A percentile compares a stretch with the other conserved stretches of the same genome.
Conservation (phyloP, 2,888 invertebrate genomes). For the Chromoteleia sp. region DNA sequence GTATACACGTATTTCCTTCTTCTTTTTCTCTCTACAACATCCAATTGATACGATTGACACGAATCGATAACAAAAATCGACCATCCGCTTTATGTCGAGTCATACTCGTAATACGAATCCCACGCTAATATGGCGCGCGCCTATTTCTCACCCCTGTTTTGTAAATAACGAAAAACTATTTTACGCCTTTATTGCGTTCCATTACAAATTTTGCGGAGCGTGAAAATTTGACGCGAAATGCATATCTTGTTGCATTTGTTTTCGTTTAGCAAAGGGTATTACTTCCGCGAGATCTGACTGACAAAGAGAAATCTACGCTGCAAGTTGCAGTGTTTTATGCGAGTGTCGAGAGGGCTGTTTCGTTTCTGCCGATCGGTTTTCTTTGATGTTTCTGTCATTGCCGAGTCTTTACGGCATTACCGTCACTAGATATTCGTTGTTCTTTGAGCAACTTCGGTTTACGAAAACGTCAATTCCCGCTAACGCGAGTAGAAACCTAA, state of each 20-base stretch:
- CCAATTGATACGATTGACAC: too few relatives aligned
- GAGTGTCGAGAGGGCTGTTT: constrained; percentile 66
- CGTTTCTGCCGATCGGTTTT: constrained; percentile 64
- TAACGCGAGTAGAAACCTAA: constrained; percentile 35
- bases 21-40: too few relatives aligned
- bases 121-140: too few relatives aligned
- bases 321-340: constrained; percentile 50
- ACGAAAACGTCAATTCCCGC: constrained; percentile 58
- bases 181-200: neutral
- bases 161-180: neutral
- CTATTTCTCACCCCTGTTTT: neutral
- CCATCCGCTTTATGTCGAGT: too few relatives aligned
- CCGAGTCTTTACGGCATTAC: constrained; percentile 57
- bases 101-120: too few relatives aligned
- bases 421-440: constrained; percentile 63
- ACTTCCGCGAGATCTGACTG: constrained; percentile 62
- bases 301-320: constrained; percentile 59
- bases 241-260: constrained; percentile 54
- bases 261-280: constrained; percentile 42
- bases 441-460: constrained; percentile 47
- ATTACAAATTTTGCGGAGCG: constrained; percentile 7
- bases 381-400: constrained; percentile 65
- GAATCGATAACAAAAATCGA: too few relatives aligned
- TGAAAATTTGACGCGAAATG: constrained; percentile 26
- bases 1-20: too few relatives aligned